These are phyloP conservation scores for Erebia epiphron DNA, from an alignment of 2,888 invertebrate species.

Conservation along the genomic window DNA sequence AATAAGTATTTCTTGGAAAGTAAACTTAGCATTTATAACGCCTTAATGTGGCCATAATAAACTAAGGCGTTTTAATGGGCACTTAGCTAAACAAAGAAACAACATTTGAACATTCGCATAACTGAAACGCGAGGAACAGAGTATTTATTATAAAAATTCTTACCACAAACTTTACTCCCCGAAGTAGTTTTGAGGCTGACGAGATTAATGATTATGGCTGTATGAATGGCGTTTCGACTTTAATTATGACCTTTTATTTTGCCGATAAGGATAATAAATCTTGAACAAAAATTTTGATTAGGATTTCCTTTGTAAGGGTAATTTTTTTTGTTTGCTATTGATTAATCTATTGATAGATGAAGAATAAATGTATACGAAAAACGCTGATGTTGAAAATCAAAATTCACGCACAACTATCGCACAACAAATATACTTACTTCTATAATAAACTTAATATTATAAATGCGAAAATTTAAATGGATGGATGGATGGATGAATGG, in stretches of 20 bases:
- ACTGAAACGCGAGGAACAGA: constrained; percentile 28
- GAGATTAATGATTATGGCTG: constrained; percentile 51
- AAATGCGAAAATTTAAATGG: too few relatives aligned
- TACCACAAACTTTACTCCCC: constrained; percentile 40
- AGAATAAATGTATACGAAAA: too few relatives aligned
- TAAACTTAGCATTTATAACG: constrained; percentile 12
- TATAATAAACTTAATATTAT: too few relatives aligned
- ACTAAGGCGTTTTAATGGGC: constrained; percentile 35
- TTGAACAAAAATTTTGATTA: constrained; percentile 45
- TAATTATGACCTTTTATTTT: constrained; percentile 48
- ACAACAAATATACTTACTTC: too few relatives aligned
- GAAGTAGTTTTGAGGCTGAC: constrained; percentile 44
- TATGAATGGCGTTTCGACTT: constrained; percentile 46
- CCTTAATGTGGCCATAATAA: constrained; percentile 30
- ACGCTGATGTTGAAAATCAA: too few relatives aligned
- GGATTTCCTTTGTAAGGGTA: constrained; percentile 22
- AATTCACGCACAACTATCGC: too few relatives aligned
- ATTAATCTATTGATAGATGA: neutral
- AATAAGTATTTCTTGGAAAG: constrained; percentile 3
- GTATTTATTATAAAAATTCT: constrained; percentile 45
- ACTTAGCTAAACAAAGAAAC: constrained; percentile 36
- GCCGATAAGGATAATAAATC: constrained; percentile 44
- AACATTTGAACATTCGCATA: constrained; percentile 35
- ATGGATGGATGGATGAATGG: too few relatives aligned
- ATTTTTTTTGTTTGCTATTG: neutral